phyloP scores from a whole-genome alignment of 2,113 vertebrate species.

The Illadopsis cleaveri region DNA sequence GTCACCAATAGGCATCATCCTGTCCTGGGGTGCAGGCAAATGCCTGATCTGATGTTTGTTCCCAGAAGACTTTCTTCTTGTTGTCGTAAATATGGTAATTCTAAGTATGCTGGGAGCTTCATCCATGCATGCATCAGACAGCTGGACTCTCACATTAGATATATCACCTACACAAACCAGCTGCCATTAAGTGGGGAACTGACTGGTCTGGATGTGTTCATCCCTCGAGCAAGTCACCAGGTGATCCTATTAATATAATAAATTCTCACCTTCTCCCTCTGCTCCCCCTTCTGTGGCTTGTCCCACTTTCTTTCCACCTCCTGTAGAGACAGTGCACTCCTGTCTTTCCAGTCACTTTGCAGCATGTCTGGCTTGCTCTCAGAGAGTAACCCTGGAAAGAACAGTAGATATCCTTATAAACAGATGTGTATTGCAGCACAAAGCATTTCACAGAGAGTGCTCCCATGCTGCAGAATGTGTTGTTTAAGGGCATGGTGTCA shows the following conservation, averaged over 20 bases:
- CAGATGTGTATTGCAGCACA: accelerated
- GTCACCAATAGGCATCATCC: neutral
- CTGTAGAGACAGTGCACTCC: neutral
- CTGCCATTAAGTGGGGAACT: neutral
- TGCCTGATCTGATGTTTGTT: neutral
- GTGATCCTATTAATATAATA: neutral
- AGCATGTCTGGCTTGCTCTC: neutral
- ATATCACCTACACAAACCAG: neutral
- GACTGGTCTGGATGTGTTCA: neutral
- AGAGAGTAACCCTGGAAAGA: neutral
- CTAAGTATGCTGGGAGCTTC: neutral
- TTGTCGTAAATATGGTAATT: neutral
- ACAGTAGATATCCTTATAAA: neutral
- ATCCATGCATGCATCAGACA: neutral
- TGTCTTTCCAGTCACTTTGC: neutral
- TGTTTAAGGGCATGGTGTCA: neutral
- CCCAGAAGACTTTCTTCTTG: neutral
- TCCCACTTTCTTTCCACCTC: neutral
- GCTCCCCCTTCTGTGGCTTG: neutral
- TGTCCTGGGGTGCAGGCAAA: neutral
- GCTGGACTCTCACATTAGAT: neutral
- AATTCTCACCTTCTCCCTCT: neutral
- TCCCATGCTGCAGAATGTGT: neutral
- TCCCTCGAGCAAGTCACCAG: accelerated
- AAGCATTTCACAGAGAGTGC: neutral